Percentiles rank a stretch among this genome's conserved stretches.
Evolutionary conservation across 2,888 invertebrate genomes (phyloP).

Genomic region (Geophilus truncorum): DNA sequence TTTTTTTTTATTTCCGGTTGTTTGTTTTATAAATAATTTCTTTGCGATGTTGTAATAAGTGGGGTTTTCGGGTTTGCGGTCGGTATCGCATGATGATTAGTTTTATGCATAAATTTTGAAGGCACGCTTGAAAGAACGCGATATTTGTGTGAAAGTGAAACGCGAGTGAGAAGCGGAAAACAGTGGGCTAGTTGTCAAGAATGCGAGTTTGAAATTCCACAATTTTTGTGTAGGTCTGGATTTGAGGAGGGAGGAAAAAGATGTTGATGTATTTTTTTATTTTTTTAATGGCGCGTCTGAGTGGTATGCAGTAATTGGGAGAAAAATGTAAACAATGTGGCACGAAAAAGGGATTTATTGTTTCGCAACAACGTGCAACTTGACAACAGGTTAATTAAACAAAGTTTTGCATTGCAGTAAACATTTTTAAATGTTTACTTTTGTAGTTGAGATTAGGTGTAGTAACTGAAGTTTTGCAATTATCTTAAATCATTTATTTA

Average conservation of each 20-base stretch:
- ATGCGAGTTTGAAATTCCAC: conserved; percentile 4
- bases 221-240: not conserved
- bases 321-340: conserved; percentile 9
- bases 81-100: conserved; percentile 4
- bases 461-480: too few relatives aligned
- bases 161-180: not conserved
- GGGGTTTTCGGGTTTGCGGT: not conserved
- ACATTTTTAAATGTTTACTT: not conserved
- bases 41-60: not conserved
- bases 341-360: not conserved
- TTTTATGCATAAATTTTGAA: not conserved
- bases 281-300: not conserved
- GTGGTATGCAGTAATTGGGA: not conserved
- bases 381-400: not conserved
- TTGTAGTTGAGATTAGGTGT: not conserved
- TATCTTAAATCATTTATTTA: not conserved
- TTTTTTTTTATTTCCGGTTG: not conserved
- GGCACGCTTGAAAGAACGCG: not conserved
- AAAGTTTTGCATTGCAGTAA: not conserved
- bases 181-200: not conserved
- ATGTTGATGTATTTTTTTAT: not conserved
- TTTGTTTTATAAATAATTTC: not conserved
- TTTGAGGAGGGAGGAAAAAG: not conserved
- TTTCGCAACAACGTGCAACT: not conserved
- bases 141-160: not conserved